Conservation (phyloP, 2,888 invertebrate species). For the Watsonalla binaria region DNA sequence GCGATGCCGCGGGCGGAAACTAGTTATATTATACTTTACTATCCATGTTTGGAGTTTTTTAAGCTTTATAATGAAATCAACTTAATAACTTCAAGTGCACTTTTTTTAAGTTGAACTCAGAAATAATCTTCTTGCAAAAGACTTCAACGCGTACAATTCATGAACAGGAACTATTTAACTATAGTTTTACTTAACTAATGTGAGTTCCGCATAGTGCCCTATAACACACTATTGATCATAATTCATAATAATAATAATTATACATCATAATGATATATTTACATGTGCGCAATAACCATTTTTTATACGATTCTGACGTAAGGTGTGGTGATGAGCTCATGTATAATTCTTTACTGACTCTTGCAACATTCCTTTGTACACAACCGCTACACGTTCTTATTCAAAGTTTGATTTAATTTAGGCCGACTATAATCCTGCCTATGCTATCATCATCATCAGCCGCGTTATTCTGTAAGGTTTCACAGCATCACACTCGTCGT, state of each 20-base stretch:
- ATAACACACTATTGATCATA: background rate
- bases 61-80: too few relatives aligned
- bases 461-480: too few relatives aligned
- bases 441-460: too few relatives aligned
- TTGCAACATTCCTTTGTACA: slow-evolving; percentile 8
- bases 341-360: slow-evolving; percentile 25
- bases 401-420: background rate
- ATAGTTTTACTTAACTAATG: background rate
- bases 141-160: slow-evolving; percentile 27
- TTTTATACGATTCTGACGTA: slow-evolving; percentile 41
- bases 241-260: background rate
- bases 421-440: background rate
- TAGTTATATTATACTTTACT: too few relatives aligned
- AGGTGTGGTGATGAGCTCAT: slow-evolving; percentile 42
- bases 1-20: too few relatives aligned
- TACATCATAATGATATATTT: background rate
- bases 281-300: slow-evolving; percentile 12
- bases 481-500: too few relatives aligned
- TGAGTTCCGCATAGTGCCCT: background rate
- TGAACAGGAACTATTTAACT: too few relatives aligned
- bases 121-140: slow-evolving; percentile 18
- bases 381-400: background rate
- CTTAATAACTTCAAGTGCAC: too few relatives aligned
- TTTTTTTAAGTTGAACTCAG: background rate
- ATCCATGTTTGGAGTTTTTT: too few relatives aligned